These are phyloP conservation scores for Ammodytes dubius DNA, from an alignment of 2,113 vertebrate genomes.

Conservation along the genomic window DNA sequence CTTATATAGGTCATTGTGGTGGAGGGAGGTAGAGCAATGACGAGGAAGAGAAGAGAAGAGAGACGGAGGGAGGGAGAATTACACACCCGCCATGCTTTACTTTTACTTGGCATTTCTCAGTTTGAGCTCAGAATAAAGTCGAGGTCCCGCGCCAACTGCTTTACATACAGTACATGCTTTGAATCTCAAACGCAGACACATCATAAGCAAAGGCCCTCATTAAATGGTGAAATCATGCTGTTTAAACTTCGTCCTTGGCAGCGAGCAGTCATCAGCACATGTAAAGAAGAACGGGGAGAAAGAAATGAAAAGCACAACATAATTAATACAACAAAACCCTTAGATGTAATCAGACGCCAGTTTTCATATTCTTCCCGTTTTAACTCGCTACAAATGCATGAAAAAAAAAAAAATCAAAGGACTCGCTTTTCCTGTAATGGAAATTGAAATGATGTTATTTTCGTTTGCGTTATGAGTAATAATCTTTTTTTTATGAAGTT, in stretches of 20 bases:
- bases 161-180: constrained; percentile 80
- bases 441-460: constrained; percentile 72
- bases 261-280: constrained; percentile 72
- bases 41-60: not conserved
- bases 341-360: constrained; percentile 70
- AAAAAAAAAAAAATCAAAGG: constrained; percentile 64
- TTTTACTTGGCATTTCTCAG: constrained; percentile 65
- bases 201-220: constrained; percentile 79
- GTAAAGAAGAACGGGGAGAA: constrained; percentile 45
- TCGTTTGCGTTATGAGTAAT: constrained; percentile 59
- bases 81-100: constrained; percentile 58
- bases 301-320: constrained; percentile 59
- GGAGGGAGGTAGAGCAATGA: constrained; percentile 51
- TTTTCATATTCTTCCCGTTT: constrained; percentile 70
- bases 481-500: constrained; percentile 69
- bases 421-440: constrained; percentile 54
- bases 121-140: constrained; percentile 68
- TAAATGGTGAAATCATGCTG: constrained; percentile 80
- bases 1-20: constrained; percentile 78
- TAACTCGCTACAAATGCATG: constrained; percentile 66
- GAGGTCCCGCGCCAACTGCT: constrained; percentile 73
- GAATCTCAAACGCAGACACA: constrained; percentile 75
- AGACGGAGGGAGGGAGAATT: constrained; percentile 34
- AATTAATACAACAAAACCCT: constrained; percentile 80
- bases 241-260: constrained; percentile 81